Conservation (phyloP, 2,888 invertebrate species). For the Blomia tropicalis region DNA sequence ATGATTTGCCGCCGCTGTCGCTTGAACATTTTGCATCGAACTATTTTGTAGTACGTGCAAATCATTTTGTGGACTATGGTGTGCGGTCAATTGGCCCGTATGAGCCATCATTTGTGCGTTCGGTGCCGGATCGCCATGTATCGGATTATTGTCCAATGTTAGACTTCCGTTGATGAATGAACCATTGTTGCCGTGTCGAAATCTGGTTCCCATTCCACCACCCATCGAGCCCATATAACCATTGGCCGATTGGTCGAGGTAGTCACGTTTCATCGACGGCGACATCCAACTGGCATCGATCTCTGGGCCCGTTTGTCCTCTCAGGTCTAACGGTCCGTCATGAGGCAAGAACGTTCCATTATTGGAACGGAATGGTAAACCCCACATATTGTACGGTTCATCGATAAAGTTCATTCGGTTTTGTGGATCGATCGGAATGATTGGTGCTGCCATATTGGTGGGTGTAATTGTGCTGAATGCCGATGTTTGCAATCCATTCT, state of each 20-base stretch:
- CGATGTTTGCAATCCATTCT: neutral
- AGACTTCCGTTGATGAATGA: neutral
- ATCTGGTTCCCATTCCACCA: conserved; percentile 3
- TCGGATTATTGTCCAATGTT: neutral
- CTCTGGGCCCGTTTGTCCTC: conserved; percentile 48
- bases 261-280: conserved; percentile 25
- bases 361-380: conserved; percentile 25
- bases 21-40: neutral
- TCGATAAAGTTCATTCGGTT: conserved; percentile 26
- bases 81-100: neutral
- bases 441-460: conserved; percentile 25
- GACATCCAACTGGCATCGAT: conserved; percentile 28
- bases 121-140: conserved; percentile 9
- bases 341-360: conserved; percentile 10
- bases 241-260: conserved; percentile 24
- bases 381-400: conserved; percentile 23
- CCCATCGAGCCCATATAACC: conserved; percentile 2
- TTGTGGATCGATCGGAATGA: conserved; percentile 23
- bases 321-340: conserved; percentile 56
- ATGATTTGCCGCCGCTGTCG: neutral
- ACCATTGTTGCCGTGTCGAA: conserved; percentile 6
- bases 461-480: conserved; percentile 25
- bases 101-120: neutral
- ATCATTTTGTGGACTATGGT: conserved; percentile 8
- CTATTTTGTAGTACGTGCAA: conserved; percentile 16